A percentile compares a stretch with the other conserved stretches of the same genome.
phyloP scores from a whole-genome alignment of 2,797 vertebrate species.

The Paratrypauchen microcephalus region DNA sequence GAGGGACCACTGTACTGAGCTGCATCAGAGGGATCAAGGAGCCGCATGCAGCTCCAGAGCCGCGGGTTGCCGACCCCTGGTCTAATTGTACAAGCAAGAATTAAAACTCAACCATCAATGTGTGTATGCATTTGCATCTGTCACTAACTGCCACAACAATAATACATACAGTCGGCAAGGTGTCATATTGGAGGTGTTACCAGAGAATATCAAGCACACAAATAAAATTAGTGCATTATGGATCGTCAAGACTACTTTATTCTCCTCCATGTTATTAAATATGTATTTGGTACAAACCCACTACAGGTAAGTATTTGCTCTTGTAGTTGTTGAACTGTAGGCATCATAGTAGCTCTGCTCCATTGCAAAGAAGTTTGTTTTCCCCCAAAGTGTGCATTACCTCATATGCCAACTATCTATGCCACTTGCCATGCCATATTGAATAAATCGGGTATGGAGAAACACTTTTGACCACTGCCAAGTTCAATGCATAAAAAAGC shows the following conservation, averaged over 20 bases:
- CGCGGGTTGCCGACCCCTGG: too few relatives aligned
- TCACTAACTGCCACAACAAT: not conserved
- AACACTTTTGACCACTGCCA: not conserved
- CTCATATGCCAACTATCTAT: not conserved
- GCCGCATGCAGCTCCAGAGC: too few relatives aligned
- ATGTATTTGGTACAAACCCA: not conserved
- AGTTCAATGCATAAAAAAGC: not conserved
- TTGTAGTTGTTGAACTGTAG: not conserved
- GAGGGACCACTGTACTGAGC: too few relatives aligned
- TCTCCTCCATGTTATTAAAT: not conserved
- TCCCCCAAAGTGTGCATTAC: not conserved
- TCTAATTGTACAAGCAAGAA: too few relatives aligned
- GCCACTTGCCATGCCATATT: not conserved
- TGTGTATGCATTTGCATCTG: too few relatives aligned
- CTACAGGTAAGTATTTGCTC: not conserved
- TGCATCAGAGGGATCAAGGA: too few relatives aligned
- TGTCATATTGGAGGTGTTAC: too few relatives aligned
- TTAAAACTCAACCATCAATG: too few relatives aligned
- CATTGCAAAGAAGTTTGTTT: not conserved
- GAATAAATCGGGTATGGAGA: not conserved
- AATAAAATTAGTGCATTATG: too few relatives aligned
- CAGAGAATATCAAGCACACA: not conserved
- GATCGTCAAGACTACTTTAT: too few relatives aligned
- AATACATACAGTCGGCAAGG: not conserved
- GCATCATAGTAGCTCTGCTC: not conserved